Base-by-base conservation (phyloP, 2,888 invertebrate species). In the Mamestra brassicae region DNA sequence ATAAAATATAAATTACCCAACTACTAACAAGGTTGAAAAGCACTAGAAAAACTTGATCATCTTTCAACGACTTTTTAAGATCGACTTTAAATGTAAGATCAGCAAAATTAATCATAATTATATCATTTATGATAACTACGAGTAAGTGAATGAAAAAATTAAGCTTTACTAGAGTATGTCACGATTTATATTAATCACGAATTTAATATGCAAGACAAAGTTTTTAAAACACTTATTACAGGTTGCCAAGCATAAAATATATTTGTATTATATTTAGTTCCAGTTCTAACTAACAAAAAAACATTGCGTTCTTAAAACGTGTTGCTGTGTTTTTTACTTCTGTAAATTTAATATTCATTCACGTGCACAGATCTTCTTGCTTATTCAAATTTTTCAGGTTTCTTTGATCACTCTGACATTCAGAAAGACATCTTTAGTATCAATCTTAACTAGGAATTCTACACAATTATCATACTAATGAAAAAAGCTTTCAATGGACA, bases 1-100 rank as follows among this genome's bases (percentile, higher is more conserved):
- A 52, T 64, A 64, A 61, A 71, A 71, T 81, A 71, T 52, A 71
- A 68, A 73, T 71, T 75, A 74, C 70, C 57, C 34, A 62, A 72
- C 64, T 60, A 58, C 58, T 36, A 57, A 62, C 78, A 78, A 83
- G 81, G 83, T 74, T 62, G 45, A 45, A 26, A 3, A 10, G 10
- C 10, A n/a, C n/a, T n/a, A n/a, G n/a, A n/a, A n/a, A n/a, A n/a
- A 8, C 11, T 4, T 1, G 1, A 45, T 42, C 78, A 71, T 78
- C 78, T 64, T 61, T 67, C 50, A 62, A 65, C 2, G 5, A 50
- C 15, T 57, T 26, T n/a, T 7, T 26, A 10, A 54, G 42, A n/a
- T 57, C 11, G 11, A 34, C 4, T 57, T 47, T 34, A 50, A 0
- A 7, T n/a, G 1, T 71, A 11, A 42, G 3, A 36, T 61, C 13